Evolutionary conservation across 2,113 vertebrate species (phyloP).

Genomic region (Syrmaticus mikado): DNA sequence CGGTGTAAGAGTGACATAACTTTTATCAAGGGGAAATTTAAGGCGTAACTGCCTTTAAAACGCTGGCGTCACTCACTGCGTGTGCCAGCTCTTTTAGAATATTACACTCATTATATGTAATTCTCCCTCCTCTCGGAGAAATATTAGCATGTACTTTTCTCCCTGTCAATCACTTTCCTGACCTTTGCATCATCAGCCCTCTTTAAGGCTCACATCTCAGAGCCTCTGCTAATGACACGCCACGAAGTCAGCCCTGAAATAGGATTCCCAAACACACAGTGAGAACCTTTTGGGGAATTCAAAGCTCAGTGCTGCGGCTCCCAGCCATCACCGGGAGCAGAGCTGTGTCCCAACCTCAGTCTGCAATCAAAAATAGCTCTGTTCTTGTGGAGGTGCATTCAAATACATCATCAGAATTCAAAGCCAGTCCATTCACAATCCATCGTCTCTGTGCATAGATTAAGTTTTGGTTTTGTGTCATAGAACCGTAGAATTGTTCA

Average conservation of each 20-base stretch:
- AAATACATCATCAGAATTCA: not conserved
- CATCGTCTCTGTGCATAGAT: accelerated
- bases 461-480: not conserved
- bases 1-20: constrained; percentile 47
- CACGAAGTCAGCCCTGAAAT: accelerated
- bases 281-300: not conserved
- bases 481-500: too few relatives aligned
- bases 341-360: not conserved
- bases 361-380: accelerated
- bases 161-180: constrained; percentile 21
- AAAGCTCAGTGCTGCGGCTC: accelerated
- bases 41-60: constrained; percentile 73
- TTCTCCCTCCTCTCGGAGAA: constrained; percentile 47
- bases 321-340: not conserved
- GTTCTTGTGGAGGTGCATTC: not conserved
- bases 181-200: not conserved
- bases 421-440: not conserved
- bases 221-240: not conserved
- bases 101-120: constrained; percentile 64
- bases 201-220: not conserved
- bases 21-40: constrained; percentile 60
- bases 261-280: accelerated
- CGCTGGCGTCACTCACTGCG: constrained; percentile 45
- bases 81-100: constrained; percentile 9
- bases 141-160: constrained; percentile 61